Base-by-base conservation (phyloP, 2,797 vertebrate species). In the Hoplostethus atlanticus region DNA sequence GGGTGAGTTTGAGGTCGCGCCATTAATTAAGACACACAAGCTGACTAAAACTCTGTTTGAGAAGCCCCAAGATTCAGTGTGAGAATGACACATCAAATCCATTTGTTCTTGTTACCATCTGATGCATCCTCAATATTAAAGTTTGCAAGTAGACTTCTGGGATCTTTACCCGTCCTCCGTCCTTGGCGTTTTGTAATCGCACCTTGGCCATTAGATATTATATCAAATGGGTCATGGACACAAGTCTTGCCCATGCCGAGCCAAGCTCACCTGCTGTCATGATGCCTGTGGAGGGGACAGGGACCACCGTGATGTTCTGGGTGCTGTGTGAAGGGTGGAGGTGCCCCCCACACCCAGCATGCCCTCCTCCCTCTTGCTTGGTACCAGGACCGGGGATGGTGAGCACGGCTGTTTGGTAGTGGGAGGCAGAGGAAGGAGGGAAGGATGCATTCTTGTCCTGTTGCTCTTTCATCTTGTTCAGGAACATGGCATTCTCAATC, bases 391-490 rank as follows among this genome's bases (percentile, higher is more conserved):
- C 96, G 0, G 98, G 97, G 61, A 99, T 96, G 42, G 97, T 97
- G 87, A 99, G 95, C 79, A 99, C 92, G 7, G 94, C 81, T 12
- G 98, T 95, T 67, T 97, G 97, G 80, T 99, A 98, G 91, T 99
- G 97, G 50, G 96, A 92, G n/a, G 95, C 95, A 59, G 93, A 81
- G 89, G 95, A 88, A 89, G 95, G 51, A 84, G 96, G 71, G 95
- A 98, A 95, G 91, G 95, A 71, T 3, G 76, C 70, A 86, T 83
- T 96, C 94, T 99, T 99, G 83, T 99, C 97, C 79, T 96, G 95
- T 79, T 99, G 98, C 88, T 99, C 98, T 87, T 99, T 99, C 93
- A 99, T 95, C 88, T 99, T 99, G 93, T 99, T 99, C 87, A 99
- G 95, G 90, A 99, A 99, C 96, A 99, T 96, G 67, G 96, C 96